These are phyloP conservation scores for Tamandua tetradactyla DNA, from an alignment of 2,797 vertebrate species.

Conservation along the genomic window DNA sequence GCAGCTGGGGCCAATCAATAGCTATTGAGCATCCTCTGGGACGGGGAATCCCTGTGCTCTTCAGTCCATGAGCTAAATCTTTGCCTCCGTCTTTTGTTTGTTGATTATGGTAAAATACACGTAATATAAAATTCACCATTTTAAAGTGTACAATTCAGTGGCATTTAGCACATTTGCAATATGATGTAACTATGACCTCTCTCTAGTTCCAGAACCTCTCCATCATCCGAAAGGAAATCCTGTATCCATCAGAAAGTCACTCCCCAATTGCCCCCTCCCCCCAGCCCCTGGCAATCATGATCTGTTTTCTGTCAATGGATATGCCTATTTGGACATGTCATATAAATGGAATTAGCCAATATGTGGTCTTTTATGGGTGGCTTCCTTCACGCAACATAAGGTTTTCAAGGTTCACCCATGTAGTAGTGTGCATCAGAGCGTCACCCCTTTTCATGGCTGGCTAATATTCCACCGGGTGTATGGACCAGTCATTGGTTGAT, in stretches of 20 bases:
- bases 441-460: neutral
- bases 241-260: neutral
- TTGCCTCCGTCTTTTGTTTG: neutral
- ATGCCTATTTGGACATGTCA: too few species aligned
- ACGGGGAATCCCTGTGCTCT: neutral
- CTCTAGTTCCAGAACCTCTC: neutral
- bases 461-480: neutral
- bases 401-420: neutral
- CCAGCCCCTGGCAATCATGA: neutral
- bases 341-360: neutral
- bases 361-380: neutral
- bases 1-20: neutral
- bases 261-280: neutral
- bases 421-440: too few species aligned
- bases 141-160: too few species aligned
- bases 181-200: neutral
- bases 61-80: neutral
- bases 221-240: neutral
- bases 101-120: neutral
- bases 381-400: neutral
- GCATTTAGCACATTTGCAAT: too few species aligned
- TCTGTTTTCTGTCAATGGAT: too few species aligned
- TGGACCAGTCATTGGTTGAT: neutral
- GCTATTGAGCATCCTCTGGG: neutral
- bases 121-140: neutral